phyloP scores from a whole-genome alignment of 2,113 vertebrate species.

The Trematocara nigrifrons region DNA sequence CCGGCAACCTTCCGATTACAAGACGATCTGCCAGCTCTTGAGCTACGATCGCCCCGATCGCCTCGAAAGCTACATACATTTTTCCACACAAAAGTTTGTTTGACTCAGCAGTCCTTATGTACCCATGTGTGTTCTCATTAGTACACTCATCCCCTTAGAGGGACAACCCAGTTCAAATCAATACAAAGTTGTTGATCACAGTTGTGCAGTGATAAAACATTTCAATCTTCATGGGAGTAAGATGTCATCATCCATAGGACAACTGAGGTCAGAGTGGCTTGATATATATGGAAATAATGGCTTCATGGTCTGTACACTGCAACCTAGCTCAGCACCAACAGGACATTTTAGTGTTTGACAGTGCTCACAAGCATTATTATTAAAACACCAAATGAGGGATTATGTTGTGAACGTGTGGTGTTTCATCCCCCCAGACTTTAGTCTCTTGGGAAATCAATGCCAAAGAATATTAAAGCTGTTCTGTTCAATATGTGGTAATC shows the following conservation, averaged over 20 bases:
- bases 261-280: background rate
- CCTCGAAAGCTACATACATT: background rate
- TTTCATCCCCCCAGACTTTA: background rate
- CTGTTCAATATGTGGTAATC: background rate
- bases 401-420: background rate
- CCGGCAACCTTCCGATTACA: rapidly evolving
- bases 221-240: background rate
- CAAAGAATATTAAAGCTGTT: background rate
- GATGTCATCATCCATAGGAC: rapidly evolving
- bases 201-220: background rate
- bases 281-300: background rate
- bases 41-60: rapidly evolving
- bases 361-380: background rate
- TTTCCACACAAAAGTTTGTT: background rate
- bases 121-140: background rate
- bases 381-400: background rate
- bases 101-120: background rate
- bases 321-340: background rate
- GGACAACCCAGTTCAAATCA: background rate
- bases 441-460: background rate
- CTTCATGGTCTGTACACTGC: rapidly evolving
- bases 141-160: background rate
- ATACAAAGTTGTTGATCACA: background rate
- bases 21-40: background rate
- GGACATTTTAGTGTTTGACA: background rate